Base-by-base conservation (phyloP, 2,113 vertebrate species). In the Erythrocercus mccallii region DNA sequence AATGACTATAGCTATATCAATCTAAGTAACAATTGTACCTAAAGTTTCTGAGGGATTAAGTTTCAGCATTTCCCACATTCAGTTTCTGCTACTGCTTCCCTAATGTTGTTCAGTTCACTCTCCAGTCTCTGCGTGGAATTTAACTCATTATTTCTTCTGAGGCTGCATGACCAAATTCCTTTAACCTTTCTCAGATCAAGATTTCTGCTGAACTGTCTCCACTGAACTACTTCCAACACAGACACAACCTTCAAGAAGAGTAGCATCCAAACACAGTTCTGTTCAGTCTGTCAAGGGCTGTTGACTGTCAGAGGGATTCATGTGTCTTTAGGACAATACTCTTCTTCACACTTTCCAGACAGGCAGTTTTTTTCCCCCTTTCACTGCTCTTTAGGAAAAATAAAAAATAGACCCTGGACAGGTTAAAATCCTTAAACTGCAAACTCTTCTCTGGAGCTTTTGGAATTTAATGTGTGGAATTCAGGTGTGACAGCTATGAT, bases 301-400 rank as follows among this genome's bases (percentile, higher is more conserved):
- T 53, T 79, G 47, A 37, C 23, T 62, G 48, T 38, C 60, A 51
- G 31, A 61, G 37, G 30, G 45, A 86, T 79, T 80, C 31, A 50
- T 7, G 10, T 2, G 6, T 31, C 61, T 48, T 57, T 83, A 2
- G 11, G 27, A 42, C 14, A 76, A 53, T 27, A 53, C 4, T 65
- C 22, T 76, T 81, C 56, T 37, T 72, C 37, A 68, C 21, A 62
- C 31, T 48, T 90, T 45, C 31, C 15, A 53, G 38, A 45, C 2
- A 12, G 42, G 8, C 6, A 76, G 57, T 8, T 10, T 27, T 16
- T 15, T 10, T 9, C 6, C 2, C 4, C 2, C 3, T 1, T 15
- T 24, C 42, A 18, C 23, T 47, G 17, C 2, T 21, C 27, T 62
- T 62, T 5, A 57, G 18, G 5, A 0, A 5, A 7, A 11, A 22